These are phyloP conservation scores for Mastigias papua DNA, from an alignment of 30 jellyfish, hydroid and myxozoan genomes.

Conservation along the genomic window DNA sequence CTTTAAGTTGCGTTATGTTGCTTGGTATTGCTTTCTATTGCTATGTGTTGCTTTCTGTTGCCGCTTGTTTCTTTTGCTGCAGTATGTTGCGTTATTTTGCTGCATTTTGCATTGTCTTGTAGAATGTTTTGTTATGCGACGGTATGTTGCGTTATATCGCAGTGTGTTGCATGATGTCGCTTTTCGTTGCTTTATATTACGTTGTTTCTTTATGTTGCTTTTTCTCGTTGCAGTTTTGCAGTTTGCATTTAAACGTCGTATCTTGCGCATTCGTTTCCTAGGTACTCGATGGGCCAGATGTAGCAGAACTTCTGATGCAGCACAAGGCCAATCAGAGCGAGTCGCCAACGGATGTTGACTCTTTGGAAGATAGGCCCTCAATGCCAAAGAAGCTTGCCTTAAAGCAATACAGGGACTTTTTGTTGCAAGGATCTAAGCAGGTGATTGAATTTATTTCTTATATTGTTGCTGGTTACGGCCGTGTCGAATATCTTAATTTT, in stretches of 20 bases:
- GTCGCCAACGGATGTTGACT: not conserved
- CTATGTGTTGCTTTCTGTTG: too few relatives aligned
- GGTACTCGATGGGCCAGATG: constrained; percentile 78
- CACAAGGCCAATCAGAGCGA: constrained; percentile 33
- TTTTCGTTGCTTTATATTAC: too few relatives aligned
- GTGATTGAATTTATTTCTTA: not conserved
- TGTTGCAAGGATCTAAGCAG: constrained; percentile 77
- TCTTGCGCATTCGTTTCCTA: not conserved
- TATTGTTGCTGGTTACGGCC: not conserved
- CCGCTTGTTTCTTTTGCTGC: too few relatives aligned
- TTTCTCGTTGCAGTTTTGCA: not conserved
- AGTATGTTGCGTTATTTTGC: not conserved
- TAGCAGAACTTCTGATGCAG: constrained; percentile 81
- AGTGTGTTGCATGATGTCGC: not conserved
- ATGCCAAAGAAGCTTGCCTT: constrained; percentile 11
- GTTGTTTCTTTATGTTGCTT: too few relatives aligned
- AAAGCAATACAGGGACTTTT: constrained; percentile 62
- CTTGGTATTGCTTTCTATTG: too few relatives aligned
- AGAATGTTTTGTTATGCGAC: too few relatives aligned
- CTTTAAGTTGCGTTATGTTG: too few relatives aligned
- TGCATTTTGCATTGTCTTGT: not conserved
- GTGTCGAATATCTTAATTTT: too few relatives aligned
- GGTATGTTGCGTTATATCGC: not conserved
- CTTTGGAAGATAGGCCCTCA: not conserved
- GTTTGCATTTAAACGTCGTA: not conserved